These are phyloP conservation scores for Eledona agricola DNA, from an alignment of 2,888 invertebrate genomes.

Conservation along the genomic window DNA sequence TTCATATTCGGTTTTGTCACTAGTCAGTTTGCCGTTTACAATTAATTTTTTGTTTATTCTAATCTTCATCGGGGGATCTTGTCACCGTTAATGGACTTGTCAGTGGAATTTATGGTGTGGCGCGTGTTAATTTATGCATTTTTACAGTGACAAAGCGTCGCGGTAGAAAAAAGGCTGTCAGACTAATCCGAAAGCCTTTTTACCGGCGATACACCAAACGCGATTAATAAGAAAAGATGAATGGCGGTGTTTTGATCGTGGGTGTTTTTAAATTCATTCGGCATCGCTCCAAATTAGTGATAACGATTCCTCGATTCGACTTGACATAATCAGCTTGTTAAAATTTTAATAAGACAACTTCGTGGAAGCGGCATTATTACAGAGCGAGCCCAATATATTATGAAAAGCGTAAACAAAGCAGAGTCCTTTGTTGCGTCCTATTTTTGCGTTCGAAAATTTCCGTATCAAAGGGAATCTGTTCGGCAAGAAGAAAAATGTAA, in stretches of 20 bases:
- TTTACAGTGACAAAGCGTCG: conserved; percentile 9
- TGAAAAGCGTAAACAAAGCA: conserved; percentile 4
- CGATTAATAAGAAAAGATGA: conserved; percentile 40
- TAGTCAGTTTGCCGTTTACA: no score
- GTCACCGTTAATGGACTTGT: conserved; percentile 34
- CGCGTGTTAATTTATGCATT: conserved; percentile 30
- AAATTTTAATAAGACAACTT: conserved; percentile 12
- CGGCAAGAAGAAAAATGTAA: conserved; percentile 15
- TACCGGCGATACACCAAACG: conserved; percentile 32
- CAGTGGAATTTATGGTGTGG: conserved; percentile 31
- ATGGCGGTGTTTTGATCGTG: conserved; percentile 40
- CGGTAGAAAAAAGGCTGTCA: conserved; percentile 14
- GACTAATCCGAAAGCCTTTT: conserved; percentile 16
- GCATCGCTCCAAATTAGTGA: no score
- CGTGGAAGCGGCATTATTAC: neutral
- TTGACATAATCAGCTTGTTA: conserved; percentile 7
- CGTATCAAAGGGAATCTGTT: conserved; percentile 23
- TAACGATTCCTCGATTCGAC: no score
- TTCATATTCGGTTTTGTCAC: no score
- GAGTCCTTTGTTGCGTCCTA: conserved; percentile 6
- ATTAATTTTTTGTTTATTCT: conserved; percentile 21
- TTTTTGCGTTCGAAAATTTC: conserved; percentile 16
- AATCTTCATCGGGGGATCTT: conserved; percentile 20
- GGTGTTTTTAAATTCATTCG: no score
- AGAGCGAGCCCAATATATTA: conserved; percentile 1